Conservation (phyloP, 2,888 invertebrate species). For the Leptinotarsa tumamoca region DNA sequence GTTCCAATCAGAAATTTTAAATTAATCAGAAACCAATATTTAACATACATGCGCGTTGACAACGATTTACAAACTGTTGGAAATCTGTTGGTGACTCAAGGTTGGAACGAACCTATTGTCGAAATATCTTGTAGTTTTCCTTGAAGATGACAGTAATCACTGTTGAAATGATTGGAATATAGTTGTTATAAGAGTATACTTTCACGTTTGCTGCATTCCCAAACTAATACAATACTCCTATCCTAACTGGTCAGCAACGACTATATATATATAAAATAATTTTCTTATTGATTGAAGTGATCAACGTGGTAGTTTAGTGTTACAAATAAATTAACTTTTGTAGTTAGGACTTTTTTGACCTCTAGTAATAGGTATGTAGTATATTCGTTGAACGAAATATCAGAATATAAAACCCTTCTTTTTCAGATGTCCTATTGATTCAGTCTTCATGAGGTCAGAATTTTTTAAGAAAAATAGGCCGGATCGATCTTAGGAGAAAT, state of each 20-base stretch:
- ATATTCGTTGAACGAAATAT: conserved; percentile 49
- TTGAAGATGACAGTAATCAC: no score
- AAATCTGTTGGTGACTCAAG: no score
- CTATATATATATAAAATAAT: not conserved
- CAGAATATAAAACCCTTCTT: conserved; percentile 55
- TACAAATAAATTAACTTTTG: conserved; percentile 32
- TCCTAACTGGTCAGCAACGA: not conserved
- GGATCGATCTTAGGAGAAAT: not conserved
- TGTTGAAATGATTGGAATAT: no score
- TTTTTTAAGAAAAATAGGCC: not conserved
- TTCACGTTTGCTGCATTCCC: no score
- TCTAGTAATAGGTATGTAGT: conserved; percentile 53
- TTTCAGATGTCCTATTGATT: conserved; percentile 58
- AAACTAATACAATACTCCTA: not conserved
- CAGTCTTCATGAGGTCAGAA: conserved; percentile 51
- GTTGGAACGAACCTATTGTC: no score
- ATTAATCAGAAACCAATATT: no score
- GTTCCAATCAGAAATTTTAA: no score
- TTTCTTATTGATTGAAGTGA: conserved; percentile 27
- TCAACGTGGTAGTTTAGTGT: conserved; percentile 41
- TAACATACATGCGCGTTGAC: no score
- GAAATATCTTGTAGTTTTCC: no score
- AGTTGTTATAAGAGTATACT: no score
- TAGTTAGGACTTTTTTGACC: conserved; percentile 43
- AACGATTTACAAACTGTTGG: no score